Base-by-base conservation (phyloP, 2,888 invertebrate species). In the Pycnomerus fuliginosus region DNA sequence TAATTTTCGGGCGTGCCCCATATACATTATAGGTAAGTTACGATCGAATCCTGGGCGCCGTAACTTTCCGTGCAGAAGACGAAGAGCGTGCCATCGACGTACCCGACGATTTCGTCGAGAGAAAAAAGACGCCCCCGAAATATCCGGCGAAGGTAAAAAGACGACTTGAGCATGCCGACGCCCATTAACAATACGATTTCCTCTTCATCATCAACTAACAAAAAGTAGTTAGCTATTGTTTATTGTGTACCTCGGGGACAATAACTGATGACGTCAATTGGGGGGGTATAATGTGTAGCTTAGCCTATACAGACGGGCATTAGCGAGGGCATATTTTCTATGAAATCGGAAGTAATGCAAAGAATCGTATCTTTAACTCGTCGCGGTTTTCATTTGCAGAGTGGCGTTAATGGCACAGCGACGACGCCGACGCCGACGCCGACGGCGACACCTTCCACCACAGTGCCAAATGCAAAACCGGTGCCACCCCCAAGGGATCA, bases 41-140 rank as follows among this genome's bases (percentile, higher is more conserved):
- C 75, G 78, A 46, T 52, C 64, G 65, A 46, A 61, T 68, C 44
- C 61, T 68, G 38, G 69, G 69, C 27, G 69, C 69, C 28, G 68
- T 70, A 29, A 67, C 67, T 25, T 69, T 69, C 53, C 30, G 15
- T 7, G 30, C 30, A 5, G 39, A 39, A 24, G 64, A 67, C 60
- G 74, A 83, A 48, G 85, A 85, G 69, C 76, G 84, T 77, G 88
- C 93, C 2, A 90, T 93, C 44, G 93, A 93, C 72, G 91, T 91
- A 52, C 93, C 93, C 2, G 90, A 90, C 51, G 83, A 85, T 63
- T 93, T 92, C 74, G 83, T 90, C 53, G 90, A 87, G 65, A 80
- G 86, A 53, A 84, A 86, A 69, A 92, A 91, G 77, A 79, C 80
- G 1, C 79, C 84, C 27, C 83, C 84, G 24, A 82, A 83, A 61